Conservation (phyloP, 2,797 vertebrate genomes). For the Poeciliopsis gracilis region DNA sequence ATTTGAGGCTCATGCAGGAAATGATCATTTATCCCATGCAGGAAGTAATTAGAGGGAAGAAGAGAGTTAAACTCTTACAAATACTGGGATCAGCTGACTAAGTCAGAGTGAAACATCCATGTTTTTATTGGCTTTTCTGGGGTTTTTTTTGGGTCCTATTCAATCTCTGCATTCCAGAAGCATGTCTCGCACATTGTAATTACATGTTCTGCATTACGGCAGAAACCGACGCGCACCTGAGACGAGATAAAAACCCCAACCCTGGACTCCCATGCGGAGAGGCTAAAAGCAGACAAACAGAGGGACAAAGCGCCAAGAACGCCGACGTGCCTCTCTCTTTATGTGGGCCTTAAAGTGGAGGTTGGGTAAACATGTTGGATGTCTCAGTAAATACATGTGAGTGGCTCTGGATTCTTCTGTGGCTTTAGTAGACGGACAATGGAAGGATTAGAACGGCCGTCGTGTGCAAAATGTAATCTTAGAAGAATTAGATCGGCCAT, state of each 20-base stretch:
- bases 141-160: constrained; percentile 5
- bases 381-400: constrained; percentile 25
- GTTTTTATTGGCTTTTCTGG: background rate
- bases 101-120: background rate
- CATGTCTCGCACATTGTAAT: constrained; percentile 13
- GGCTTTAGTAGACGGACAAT: constrained; percentile 18
- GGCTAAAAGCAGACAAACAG: constrained; percentile 1
- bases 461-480: constrained; percentile 6
- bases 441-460: constrained; percentile 24
- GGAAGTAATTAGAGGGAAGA: constrained; percentile 65
- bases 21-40: constrained; percentile 51
- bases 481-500: background rate
- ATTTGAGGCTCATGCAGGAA: constrained; percentile 58
- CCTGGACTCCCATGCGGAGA: background rate
- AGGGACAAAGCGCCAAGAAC: background rate
- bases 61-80: constrained; percentile 1
- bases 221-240: constrained; percentile 9
- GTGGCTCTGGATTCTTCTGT: constrained; percentile 39
- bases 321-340: constrained; percentile 9
- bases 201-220: constrained; percentile 1
- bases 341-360: constrained; percentile 25
- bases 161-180: constrained; percentile 1
- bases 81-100: constrained; percentile 6
- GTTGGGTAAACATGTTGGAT: constrained; percentile 40
- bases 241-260: background rate